Conservation (phyloP, 1,140 invertebrate genomes). For the Bicyclus anynana region DNA sequence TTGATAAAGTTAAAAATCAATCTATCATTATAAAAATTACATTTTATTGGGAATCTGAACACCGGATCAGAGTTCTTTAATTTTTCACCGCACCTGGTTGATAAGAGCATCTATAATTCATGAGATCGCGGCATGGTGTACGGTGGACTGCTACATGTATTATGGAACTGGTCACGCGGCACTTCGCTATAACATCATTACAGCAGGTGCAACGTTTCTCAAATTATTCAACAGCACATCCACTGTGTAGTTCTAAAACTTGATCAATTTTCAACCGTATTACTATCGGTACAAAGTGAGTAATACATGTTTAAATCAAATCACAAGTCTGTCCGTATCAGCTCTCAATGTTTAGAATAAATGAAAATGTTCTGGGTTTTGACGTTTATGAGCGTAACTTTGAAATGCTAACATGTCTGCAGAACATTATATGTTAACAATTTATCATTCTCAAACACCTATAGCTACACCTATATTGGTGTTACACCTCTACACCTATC, state of each 20-base stretch:
- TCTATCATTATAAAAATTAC: not conserved
- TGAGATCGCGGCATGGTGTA: not conserved
- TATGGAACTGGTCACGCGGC: slow-evolving; percentile 2
- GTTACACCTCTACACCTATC: too few relatives aligned
- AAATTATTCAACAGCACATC: slow-evolving; percentile 9
- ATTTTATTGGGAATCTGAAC: not conserved
- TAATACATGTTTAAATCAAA: not conserved
- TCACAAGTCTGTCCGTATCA: not conserved
- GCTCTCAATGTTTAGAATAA: not conserved
- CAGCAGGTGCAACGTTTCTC: slow-evolving; percentile 18
- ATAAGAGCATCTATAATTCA: slow-evolving; percentile 12
- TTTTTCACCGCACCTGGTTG: slow-evolving; percentile 12
- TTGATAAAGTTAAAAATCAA: too few relatives aligned
- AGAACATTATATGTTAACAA: not conserved
- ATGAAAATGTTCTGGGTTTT: not conserved
- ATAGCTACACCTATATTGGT: too few relatives aligned
- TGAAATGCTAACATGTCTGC: not conserved
- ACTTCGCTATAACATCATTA: slow-evolving; percentile 2
- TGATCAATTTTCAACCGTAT: not conserved
- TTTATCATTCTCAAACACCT: not conserved
- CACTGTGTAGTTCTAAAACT: not conserved
- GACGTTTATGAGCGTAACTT: not conserved
- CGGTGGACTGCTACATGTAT: not conserved
- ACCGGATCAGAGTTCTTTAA: not conserved
- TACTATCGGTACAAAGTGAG: not conserved